These are phyloP conservation scores for Salminus brasiliensis DNA, from an alignment of 2,113 vertebrate genomes.

Conservation along the genomic window DNA sequence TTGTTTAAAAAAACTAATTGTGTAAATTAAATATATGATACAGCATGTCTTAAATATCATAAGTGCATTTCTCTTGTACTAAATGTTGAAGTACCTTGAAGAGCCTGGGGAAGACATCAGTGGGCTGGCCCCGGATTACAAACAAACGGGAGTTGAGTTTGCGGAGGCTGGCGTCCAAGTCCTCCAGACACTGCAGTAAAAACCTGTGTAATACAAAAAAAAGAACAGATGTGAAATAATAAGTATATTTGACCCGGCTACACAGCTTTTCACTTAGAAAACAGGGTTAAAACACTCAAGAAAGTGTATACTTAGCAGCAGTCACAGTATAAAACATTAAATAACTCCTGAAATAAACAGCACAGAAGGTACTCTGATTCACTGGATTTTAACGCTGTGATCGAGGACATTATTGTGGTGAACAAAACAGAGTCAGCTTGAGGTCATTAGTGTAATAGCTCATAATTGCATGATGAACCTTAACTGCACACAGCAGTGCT, in stretches of 20 bases:
- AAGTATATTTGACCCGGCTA: no score
- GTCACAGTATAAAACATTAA: not conserved
- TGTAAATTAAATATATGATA: not conserved
- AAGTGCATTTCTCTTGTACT: not conserved
- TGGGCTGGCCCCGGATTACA: constrained; percentile 95
- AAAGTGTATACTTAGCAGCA: not conserved
- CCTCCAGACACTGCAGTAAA: constrained; percentile 94
- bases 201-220: constrained; percentile 75
- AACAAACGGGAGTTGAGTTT: constrained; percentile 96
- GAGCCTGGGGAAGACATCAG: constrained; percentile 96
- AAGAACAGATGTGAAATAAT: not conserved
- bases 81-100: constrained; percentile 85
- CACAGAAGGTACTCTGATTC: not conserved
- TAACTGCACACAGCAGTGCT: not conserved
- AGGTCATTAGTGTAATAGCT: not conserved
- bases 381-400: not conserved
- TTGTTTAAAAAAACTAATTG: no score
- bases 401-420: not conserved
- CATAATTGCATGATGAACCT: not conserved
- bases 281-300: not conserved
- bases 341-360: not conserved
- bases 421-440: not conserved
- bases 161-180: constrained; percentile 91
- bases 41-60: not conserved
- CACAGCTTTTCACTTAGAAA: no score